Evolutionary conservation across 2,797 vertebrate genomes (phyloP).

Genomic region (Vireo griseus): DNA sequence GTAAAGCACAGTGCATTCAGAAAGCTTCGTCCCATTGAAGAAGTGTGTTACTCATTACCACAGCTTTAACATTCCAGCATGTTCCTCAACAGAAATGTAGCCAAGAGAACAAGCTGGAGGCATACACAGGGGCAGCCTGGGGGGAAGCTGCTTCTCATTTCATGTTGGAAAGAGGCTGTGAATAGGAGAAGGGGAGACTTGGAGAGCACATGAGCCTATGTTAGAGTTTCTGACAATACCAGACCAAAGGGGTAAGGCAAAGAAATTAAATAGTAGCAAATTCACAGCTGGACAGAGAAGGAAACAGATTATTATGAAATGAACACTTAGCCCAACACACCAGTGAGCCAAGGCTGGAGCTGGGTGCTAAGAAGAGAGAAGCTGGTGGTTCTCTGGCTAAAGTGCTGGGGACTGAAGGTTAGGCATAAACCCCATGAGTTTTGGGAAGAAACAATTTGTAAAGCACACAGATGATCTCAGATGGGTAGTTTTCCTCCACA

Average conservation of each 20-base stretch:
- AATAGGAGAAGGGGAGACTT: neutral
- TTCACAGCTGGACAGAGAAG: neutral
- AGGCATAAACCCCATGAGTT: neutral
- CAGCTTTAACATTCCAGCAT: constrained; percentile 1
- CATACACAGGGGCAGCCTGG: neutral
- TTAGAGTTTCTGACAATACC: neutral
- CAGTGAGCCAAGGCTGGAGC: neutral
- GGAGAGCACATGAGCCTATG: neutral
- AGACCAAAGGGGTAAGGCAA: neutral
- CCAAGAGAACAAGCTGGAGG: constrained; percentile 7
- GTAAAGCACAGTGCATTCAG: constrained; percentile 24
- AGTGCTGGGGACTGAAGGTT: neutral
- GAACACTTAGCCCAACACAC: neutral
- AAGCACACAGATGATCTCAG: neutral
- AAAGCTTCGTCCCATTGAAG: constrained; percentile 26
- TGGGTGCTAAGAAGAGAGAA: no score
- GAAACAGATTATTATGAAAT: neutral
- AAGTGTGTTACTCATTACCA: constrained; percentile 62
- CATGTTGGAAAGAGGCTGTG: neutral
- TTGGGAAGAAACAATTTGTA: neutral
- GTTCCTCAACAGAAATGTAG: constrained; percentile 25
- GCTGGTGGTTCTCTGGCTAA: neutral
- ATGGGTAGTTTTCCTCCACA: neutral
- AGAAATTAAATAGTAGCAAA: neutral
- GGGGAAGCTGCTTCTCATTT: constrained; percentile 25